A percentile compares a stretch with the other conserved stretches of the same genome.
Conservation (phyloP, 2,113 vertebrate genomes). For the Mormyrus lacerda region DNA sequence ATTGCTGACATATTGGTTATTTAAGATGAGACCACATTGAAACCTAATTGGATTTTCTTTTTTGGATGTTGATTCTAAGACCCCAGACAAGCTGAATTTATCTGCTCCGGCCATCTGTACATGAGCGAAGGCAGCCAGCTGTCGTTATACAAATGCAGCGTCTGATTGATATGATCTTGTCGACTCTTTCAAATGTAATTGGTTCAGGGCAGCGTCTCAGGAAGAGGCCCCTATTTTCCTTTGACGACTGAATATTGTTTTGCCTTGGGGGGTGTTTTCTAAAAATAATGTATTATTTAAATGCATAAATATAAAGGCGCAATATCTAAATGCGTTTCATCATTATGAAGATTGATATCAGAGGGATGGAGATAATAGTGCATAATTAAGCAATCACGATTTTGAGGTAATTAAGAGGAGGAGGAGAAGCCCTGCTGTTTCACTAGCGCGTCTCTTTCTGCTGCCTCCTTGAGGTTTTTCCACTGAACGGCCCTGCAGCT, state of each 20-base stretch:
- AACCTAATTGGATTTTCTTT: neutral
- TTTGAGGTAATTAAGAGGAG: neutral
- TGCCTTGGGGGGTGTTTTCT: neutral
- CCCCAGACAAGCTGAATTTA: neutral
- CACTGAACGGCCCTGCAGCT: neutral
- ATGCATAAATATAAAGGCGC: neutral
- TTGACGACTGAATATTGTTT: neutral
- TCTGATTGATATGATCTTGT: neutral
- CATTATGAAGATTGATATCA: neutral
- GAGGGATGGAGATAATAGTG: neutral
- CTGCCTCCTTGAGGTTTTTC: neutral
- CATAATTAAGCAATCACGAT: conserved; percentile 2
- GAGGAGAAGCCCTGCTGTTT: neutral
- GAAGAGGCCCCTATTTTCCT: neutral
- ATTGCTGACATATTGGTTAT: neutral
- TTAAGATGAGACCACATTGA: neutral
- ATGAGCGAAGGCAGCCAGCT: neutral
- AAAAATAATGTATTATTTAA: neutral
- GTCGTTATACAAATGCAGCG: neutral
- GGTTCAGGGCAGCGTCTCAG: neutral
- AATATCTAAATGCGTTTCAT: neutral
- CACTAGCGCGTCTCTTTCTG: neutral
- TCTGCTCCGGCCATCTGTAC: neutral
- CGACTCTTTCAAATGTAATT: neutral
- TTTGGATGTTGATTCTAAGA: neutral